Conservation (phyloP, 1,140 invertebrate genomes). For the Pogonus chalceus region DNA sequence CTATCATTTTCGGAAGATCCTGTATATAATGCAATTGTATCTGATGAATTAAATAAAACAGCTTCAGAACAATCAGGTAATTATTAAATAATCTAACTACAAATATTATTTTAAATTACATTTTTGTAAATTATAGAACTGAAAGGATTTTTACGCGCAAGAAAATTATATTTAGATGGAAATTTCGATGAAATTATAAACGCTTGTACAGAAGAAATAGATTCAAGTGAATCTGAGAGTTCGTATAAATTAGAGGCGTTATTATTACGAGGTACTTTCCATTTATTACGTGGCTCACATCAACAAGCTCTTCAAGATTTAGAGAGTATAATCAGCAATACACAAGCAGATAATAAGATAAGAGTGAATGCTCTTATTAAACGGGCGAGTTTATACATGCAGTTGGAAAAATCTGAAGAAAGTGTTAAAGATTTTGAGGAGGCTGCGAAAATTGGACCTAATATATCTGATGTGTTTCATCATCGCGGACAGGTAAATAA, state of each 20-base stretch:
- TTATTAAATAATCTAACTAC: too few species aligned
- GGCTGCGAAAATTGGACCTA: conserved; percentile 64
- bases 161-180: conserved; percentile 52
- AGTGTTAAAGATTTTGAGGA: conserved; percentile 66
- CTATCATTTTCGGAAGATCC: conserved; percentile 78
- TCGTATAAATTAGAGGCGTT: conserved; percentile 52
- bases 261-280: conserved; percentile 73
- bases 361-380: conserved; percentile 86
- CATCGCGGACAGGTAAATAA: conserved; percentile 66
- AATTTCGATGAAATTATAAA: conserved; percentile 69
- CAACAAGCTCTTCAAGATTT: conserved; percentile 64
- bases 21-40: conserved; percentile 35
- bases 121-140: conserved; percentile 29
- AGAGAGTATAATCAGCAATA: conserved; percentile 47
- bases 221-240: conserved; percentile 43
- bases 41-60: background rate
- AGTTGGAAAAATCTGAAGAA: conserved; percentile 60
- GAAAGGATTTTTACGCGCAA: conserved; percentile 55
- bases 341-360: conserved; percentile 46
- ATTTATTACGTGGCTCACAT: conserved; percentile 62
- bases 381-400: conserved; percentile 70
- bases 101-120: conserved; percentile 25
- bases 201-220: conserved; percentile 73
- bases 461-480: conserved; percentile 52
- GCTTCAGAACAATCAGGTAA: too few species aligned